A percentile compares a stretch with the other conserved stretches of the same genome.
phyloP scores from a whole-genome alignment of 2,113 vertebrate species.

The Xenopus laevis region DNA sequence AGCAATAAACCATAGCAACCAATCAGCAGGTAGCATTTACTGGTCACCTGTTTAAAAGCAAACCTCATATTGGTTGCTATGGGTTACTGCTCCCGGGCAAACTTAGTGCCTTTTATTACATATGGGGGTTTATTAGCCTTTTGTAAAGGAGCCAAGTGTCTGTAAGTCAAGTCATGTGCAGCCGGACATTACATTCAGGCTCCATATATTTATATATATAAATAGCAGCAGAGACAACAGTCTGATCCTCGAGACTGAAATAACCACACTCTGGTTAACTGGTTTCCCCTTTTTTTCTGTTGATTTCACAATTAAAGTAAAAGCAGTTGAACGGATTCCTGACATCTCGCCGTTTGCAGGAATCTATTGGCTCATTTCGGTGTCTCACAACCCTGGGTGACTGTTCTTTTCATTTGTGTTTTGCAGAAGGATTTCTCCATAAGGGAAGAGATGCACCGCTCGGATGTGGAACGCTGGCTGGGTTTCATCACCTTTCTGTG shows the following conservation, averaged over 20 bases:
- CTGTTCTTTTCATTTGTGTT: conserved; percentile 40
- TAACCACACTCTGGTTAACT: conserved; percentile 9
- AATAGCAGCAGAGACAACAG: neutral
- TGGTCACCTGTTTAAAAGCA: too few relatives aligned
- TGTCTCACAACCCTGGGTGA: fast-evolving
- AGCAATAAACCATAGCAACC: too few relatives aligned
- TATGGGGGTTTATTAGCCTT: too few relatives aligned
- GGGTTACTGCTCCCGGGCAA: too few relatives aligned
- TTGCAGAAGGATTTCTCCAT: conserved; percentile 88
- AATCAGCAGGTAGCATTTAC: too few relatives aligned
- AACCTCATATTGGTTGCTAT: too few relatives aligned
- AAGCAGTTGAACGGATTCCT: conserved; percentile 44
- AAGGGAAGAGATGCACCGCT: conserved; percentile 84
- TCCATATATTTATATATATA: too few relatives aligned
- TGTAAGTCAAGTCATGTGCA: too few relatives aligned
- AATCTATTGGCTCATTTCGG: conserved; percentile 10
- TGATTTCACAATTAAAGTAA: neutral
- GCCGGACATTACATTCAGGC: too few relatives aligned
- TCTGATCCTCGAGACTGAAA: neutral
- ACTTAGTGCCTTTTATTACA: too few relatives aligned
- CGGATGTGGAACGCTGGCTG: conserved; percentile 90
- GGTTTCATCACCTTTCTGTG: conserved; percentile 98
- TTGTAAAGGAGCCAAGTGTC: too few relatives aligned
- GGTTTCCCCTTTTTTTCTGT: conserved; percentile 19
- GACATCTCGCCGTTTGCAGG: conserved; percentile 23